Evolutionary conservation across 37 sponge, comb jelly and placozoan genomes (phyloP), one percentile per base, ranked within the genome.

Genomic region (Cliona cf. orientalis): DNA sequence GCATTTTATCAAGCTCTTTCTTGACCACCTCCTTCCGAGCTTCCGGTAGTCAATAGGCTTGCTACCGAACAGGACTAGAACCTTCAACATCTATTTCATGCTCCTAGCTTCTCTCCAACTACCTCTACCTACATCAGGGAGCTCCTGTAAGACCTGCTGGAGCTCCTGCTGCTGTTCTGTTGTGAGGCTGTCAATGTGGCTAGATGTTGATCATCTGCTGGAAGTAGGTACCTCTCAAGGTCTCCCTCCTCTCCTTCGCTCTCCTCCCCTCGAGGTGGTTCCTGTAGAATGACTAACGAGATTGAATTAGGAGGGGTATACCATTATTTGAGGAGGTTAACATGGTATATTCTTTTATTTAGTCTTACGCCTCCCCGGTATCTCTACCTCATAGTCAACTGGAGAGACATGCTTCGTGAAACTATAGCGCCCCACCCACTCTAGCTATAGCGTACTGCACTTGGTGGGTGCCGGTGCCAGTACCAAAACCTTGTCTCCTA

Each of bases 1-100:
- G 58, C 80, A 80, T 80, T 14, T 65, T 36, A 4, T 80, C n/a
- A 17, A 88, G n/a, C 69, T 78, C 83, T 42, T 76, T 17, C 42
- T 65, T 1, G 1, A 82, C 83, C 7, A 29, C 69, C 63, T 72
- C 74, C 53, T 55, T 28, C 19, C 46, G 40, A 0, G 87, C 61
- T 17, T 86, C 49, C 2, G 83, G 89, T 1, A 88, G 39, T 0
- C 82, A 32, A 1, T 88, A 88, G 1, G 71, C 58, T 2, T 42
- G 58, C 71, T 69, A 74, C 0, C 53, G 41, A 0, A 82, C 6
- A 1, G 78, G 89, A 64, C 17, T n/a, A n/a, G 25, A 49, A 9
- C 53, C 19, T 35, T 22, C 22, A 29, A 22, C 21, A 26, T 17
- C 34, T 1, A 4, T 34, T 17, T 55, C 23, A 57, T 4, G 57